Evolutionary conservation across 2,888 invertebrate species (phyloP), one percentile per base, ranked within the genome.

Genomic region (Clivina fossor): DNA sequence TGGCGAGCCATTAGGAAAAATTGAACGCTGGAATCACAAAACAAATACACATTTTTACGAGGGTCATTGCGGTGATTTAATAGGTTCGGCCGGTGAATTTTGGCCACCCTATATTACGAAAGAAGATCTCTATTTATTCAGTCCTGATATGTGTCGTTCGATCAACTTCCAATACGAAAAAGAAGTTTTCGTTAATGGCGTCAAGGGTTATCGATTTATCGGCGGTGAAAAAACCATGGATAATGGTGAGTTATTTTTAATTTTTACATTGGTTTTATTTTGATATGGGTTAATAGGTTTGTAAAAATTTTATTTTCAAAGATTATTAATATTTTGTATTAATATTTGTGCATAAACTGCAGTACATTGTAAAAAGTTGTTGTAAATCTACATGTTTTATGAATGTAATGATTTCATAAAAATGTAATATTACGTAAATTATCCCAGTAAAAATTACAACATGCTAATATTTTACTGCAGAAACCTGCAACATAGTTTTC

Each of bases 11-110:
- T 79, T 92, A 33, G 92, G 92, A 0, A 78, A 81, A 61, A 76
- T 91, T 16, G 71, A 81, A 47, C 74, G 76, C 3, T 93, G 92
- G 92, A 89, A 93, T 68, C 76, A 83, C 61, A 69, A 75, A 30
- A 80, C 80, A 18, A 74, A 77, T 1, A 80, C 84, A 0, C 69
- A 77, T 60, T 69, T 76, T 65, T 79, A 73, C 64, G 69, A 69
- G 1, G 78, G 76, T 1, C 69, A 76, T 13, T 88, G 87, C 68
- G 82, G 82, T 32, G 66, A 69, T 65, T 76, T 91, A 0, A 74
- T 77, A 54, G 90, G 90, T 18, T 88, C 90, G 15, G 86, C 85
- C 1, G 92, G 92, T 0, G 91, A 92, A 75, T 85, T 91, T 67
- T 86, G 86, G 70, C 83, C 86, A 0, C 85, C 86, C 0, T 76